Conservation (phyloP, 2,888 invertebrate genomes). For the Hyposoter didymator region DNA sequence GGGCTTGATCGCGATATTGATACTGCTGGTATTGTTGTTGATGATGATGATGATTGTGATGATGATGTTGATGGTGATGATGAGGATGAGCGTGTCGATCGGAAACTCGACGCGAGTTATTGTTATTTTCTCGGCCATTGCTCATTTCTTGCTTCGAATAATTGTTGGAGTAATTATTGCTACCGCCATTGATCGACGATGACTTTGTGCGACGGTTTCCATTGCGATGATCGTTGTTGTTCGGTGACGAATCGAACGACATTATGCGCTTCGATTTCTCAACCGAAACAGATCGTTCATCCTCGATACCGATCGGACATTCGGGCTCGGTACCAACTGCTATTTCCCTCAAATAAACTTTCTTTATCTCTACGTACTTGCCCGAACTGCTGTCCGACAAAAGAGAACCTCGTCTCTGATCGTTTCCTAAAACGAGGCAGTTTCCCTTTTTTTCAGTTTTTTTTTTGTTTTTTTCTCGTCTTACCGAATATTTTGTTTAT, state of each 20-base stretch:
- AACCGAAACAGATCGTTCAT: conserved; percentile 63
- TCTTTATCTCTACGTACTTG: conserved; percentile 76
- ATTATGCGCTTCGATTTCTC: conserved; percentile 75
- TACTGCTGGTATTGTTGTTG: conserved; percentile 73
- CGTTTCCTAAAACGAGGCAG: conserved; percentile 60
- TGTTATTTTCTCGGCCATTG: conserved; percentile 47
- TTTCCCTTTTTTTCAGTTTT: conserved; percentile 30
- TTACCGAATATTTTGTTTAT: background rate
- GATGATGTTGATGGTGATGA: conserved; percentile 47
- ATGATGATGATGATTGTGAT: conserved; percentile 40
- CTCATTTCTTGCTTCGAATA: conserved; percentile 73
- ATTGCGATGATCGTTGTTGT: conserved; percentile 66
- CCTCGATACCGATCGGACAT: conserved; percentile 64
- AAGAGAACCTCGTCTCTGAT: conserved; percentile 60
- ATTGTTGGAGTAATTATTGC: conserved; percentile 64
- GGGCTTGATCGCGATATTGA: conserved; percentile 78
- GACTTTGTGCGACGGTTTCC: conserved; percentile 64
- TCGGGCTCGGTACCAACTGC: conserved; percentile 81
- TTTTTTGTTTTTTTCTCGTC: conserved; percentile 1
- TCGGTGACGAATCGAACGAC: conserved; percentile 66
- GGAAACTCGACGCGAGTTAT: conserved; percentile 47
- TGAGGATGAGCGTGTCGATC: conserved; percentile 57
- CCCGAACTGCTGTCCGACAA: conserved; percentile 53
- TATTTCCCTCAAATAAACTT: conserved; percentile 80
- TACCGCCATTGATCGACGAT: conserved; percentile 61